Evolutionary conservation across 2,797 vertebrate genomes (phyloP).

Genomic region (Thunnus albacares): DNA sequence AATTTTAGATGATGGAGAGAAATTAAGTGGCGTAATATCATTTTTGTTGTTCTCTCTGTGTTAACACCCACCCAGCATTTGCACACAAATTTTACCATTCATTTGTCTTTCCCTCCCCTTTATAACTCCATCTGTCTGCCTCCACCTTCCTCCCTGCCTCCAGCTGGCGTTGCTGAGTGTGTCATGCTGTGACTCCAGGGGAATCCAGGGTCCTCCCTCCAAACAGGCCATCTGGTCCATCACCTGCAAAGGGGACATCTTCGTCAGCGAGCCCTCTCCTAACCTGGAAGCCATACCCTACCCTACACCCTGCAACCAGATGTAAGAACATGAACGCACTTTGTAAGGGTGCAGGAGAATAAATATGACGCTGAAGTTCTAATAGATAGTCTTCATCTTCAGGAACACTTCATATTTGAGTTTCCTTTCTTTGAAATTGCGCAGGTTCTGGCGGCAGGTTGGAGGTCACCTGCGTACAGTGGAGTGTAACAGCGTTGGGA

Average conservation of each 20-base stretch:
- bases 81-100: neutral
- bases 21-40: too few relatives aligned
- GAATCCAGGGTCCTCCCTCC: constrained; percentile 91
- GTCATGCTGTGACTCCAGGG: constrained; percentile 93
- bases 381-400: too few relatives aligned
- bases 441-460: constrained; percentile 97
- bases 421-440: too few relatives aligned
- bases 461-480: constrained; percentile 93
- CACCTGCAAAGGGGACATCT: constrained; percentile 98
- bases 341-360: too few relatives aligned
- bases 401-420: neutral
- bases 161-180: constrained; percentile 93
- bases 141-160: neutral
- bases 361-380: too few relatives aligned
- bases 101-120: constrained; percentile 1
- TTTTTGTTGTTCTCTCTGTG: too few relatives aligned
- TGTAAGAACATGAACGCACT: constrained; percentile 80
- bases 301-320: constrained; percentile 92
- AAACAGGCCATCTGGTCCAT: constrained; percentile 96
- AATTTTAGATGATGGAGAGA: too few relatives aligned
- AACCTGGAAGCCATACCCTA: constrained; percentile 89
- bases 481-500: constrained; percentile 91
- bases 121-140: neutral
- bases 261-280: constrained; percentile 92
- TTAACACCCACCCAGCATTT: too few relatives aligned